These are phyloP conservation scores for Chrysopilus asiliformis DNA, from an alignment of 2,888 invertebrate species.

Conservation along the genomic window DNA sequence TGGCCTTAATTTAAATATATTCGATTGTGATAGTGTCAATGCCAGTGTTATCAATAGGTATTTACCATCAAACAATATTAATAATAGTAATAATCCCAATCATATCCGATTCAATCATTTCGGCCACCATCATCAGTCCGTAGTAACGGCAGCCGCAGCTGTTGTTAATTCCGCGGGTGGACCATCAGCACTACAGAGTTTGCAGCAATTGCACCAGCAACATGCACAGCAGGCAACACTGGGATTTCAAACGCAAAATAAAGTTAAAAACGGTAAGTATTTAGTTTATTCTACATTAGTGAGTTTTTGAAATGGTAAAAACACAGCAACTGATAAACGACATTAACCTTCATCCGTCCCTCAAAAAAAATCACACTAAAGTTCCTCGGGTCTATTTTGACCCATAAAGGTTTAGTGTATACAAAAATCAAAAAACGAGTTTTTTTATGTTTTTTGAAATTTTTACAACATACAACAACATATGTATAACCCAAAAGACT, in stretches of 20 bases:
- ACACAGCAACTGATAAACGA: no score
- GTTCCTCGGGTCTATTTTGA: no score
- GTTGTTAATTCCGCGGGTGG: conserved; percentile 22
- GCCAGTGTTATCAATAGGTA: conserved; percentile 18
- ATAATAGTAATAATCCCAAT: conserved; percentile 1
- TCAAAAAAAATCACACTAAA: no score
- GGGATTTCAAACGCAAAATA: conserved; percentile 28
- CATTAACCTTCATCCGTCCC: no score
- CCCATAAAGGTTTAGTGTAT: no score
- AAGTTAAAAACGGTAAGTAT: conserved; percentile 18
- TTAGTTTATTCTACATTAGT: no score
- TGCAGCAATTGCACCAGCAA: conserved; percentile 35
- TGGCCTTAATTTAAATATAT: conserved; percentile 28
- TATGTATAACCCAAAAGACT: no score
- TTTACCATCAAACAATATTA: conserved; percentile 11
- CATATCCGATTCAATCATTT: conserved; percentile 17
- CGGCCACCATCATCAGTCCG: conserved; percentile 20
- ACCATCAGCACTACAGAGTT: conserved; percentile 33
- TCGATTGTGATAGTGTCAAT: conserved; percentile 25
- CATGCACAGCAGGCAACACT: conserved; percentile 29
- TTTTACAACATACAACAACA: no score
- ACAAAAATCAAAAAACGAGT: no score
- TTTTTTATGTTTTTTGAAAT: no score
- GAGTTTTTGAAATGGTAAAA: no score
- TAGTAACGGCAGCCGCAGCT: conserved; percentile 19